Percentiles rank a stretch among this genome's conserved stretches.
These are phyloP conservation scores for Chelonoidis abingdonii DNA, from an alignment of 2,113 vertebrate genomes.

Conservation along the genomic window DNA sequence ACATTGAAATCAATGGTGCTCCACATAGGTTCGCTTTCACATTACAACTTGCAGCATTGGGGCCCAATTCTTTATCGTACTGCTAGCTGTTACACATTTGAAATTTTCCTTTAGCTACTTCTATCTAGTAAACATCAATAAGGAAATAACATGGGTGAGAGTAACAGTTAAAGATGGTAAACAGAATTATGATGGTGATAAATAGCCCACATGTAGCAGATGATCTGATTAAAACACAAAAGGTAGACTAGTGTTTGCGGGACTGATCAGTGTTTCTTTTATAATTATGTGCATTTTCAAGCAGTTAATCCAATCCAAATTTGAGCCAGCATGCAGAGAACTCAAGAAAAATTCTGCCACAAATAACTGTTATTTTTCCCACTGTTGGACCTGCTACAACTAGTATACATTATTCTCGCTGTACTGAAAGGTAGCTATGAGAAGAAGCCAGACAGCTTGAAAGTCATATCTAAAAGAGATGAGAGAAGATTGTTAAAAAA, in stretches of 20 bases:
- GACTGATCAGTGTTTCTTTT: constrained; percentile 10
- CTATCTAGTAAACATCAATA: background rate
- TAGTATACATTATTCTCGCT: background rate
- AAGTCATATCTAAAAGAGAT: constrained; percentile 64
- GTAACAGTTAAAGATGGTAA: background rate
- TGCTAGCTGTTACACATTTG: background rate
- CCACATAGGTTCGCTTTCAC: background rate
- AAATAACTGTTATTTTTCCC: background rate
- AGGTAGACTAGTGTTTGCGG: background rate
- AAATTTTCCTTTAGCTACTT: background rate
- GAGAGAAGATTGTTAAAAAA: constrained; percentile 56
- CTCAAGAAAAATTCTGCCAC: background rate
- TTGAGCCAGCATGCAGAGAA: background rate
- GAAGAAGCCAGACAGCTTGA: constrained; percentile 59
- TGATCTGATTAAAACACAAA: constrained; percentile 13
- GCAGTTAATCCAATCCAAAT: background rate
- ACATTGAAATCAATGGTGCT: background rate
- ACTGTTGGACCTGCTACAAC: background rate
- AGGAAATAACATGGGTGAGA: background rate
- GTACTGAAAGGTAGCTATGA: background rate
- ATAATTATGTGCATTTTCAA: background rate
- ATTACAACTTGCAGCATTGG: background rate
- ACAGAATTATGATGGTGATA: background rate
- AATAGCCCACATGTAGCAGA: background rate
- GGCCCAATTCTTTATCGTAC: background rate